Conservation (phyloP, 1,140 invertebrate genomes). For the Lineus longissimus region DNA sequence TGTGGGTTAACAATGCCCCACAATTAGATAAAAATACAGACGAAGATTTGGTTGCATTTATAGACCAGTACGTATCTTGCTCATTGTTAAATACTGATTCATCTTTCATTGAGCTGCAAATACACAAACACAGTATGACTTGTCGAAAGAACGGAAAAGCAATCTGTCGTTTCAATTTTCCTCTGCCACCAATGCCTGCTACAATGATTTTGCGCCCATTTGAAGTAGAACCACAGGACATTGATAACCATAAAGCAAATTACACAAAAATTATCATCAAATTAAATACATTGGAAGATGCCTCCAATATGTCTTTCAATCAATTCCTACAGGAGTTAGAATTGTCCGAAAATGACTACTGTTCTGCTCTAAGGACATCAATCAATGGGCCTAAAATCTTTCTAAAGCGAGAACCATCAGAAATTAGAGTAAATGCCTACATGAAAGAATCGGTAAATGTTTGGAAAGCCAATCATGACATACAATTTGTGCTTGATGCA, state of each 20-base stretch:
- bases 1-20: slow-evolving; percentile 13
- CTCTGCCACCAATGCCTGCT: neutral
- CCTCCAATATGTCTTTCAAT: neutral
- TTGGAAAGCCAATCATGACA: slow-evolving; percentile 22
- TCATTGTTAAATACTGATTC: neutral
- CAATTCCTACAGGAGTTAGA: neutral
- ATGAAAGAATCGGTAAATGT: slow-evolving; percentile 1
- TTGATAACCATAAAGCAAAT: neutral
- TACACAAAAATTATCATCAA: slow-evolving; percentile 8
- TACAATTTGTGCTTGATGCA: slow-evolving; percentile 18
- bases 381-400: slow-evolving; percentile 3
- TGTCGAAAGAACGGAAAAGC: slow-evolving; percentile 6
- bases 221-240: neutral
- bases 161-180: slow-evolving; percentile 6
- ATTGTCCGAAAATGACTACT: slow-evolving; percentile 8
- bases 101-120: neutral
- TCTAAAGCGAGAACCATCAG: slow-evolving; percentile 8
- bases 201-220: slow-evolving; percentile 4
- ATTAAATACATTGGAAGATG: neutral
- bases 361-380: slow-evolving; percentile 1
- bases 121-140: neutral
- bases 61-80: slow-evolving; percentile 1
- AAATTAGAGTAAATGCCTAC: slow-evolving; percentile 14
- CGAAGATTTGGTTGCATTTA: neutral
- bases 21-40: neutral